Conservation (phyloP, 1,140 invertebrate genomes). For the Drosophila virilis region DNA sequence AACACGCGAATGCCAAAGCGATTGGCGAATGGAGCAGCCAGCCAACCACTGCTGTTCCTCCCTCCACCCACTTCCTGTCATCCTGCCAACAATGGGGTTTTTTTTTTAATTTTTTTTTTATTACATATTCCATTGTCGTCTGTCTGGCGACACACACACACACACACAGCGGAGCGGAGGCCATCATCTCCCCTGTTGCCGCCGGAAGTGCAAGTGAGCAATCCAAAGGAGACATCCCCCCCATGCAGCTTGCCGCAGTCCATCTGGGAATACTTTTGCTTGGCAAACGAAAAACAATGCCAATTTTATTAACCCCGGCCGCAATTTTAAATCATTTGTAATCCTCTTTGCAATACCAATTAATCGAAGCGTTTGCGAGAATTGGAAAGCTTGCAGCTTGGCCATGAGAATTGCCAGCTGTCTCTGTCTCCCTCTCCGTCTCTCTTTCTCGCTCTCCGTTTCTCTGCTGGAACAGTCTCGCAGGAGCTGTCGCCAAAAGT, state of each 20-base stretch:
- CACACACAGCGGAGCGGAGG: slow-evolving; percentile 44
- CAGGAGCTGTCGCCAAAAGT: slow-evolving; percentile 36
- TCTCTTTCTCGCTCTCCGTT: slow-evolving; percentile 20
- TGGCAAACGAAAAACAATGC: slow-evolving; percentile 45
- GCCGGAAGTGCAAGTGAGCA: slow-evolving; percentile 69
- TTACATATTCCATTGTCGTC: slow-evolving; percentile 64
- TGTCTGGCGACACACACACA: no score
- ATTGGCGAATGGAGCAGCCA: slow-evolving; percentile 40
- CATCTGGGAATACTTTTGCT: slow-evolving; percentile 8
- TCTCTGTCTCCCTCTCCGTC: not conserved
- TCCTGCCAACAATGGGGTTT: slow-evolving; percentile 24
- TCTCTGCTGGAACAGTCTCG: slow-evolving; percentile 3
- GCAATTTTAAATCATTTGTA: slow-evolving; percentile 55
- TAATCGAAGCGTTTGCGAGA: slow-evolving; percentile 59
- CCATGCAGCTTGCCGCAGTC: not conserved
- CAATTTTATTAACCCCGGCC: slow-evolving; percentile 72
- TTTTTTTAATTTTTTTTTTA: slow-evolving; percentile 31
- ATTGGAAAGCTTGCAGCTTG: slow-evolving; percentile 4
- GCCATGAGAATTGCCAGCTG: slow-evolving; percentile 2
- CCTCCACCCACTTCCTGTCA: slow-evolving; percentile 5
- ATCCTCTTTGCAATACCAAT: slow-evolving; percentile 69
- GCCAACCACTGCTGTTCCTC: slow-evolving; percentile 19
- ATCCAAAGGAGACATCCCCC: slow-evolving; percentile 37
- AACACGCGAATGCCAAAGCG: slow-evolving; percentile 17
- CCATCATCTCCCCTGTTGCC: slow-evolving; percentile 35